Evolutionary conservation across 2,888 invertebrate genomes (phyloP), one percentile per base, ranked within the genome.

Genomic region (Diploptera punctata): DNA sequence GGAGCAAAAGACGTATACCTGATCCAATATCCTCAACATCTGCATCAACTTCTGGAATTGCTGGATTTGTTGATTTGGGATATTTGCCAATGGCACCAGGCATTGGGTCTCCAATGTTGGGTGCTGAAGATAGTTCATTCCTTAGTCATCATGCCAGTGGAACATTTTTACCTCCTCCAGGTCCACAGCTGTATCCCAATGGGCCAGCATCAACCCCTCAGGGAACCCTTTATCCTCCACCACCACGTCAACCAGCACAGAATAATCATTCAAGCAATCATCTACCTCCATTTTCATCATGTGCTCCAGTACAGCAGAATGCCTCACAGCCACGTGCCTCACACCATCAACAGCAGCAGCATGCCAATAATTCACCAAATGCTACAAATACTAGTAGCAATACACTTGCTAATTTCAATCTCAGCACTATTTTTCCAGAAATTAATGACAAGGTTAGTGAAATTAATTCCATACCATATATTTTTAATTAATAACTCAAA

Each of bases 351-450:
- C 52, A 29, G 49, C 49, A 29, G 33, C 70, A 60, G 24, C 67
- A 60, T 67, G 57, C 68, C 26, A 65, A 49, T n/a, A 68, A 54
- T 4, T 75, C 73, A 26, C 75, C 74, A 16, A 71, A 44, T 43
- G 68, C 71, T 47, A 43, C 52, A 19, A 72, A 67, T 44, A 31
- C 69, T 4, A 57, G 78, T 13, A 86, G 87, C 44, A 87, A 85
- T 4, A 86, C 87, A 70, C 82, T 90, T 43, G 91, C 93, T 1
- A 94, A 93, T 81, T 94, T 94, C 80, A 93, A 93, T 82, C 84
- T 94, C 52, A 93, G 93, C 79, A 91, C 93, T 0, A 92, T 94
- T 78, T 93, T 93, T 81, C 94, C 94, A 1, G 94, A 94, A 85
- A 93, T 94, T 77, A 93, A 93, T 80, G 86, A 86, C 72, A 87